Evolutionary conservation across 2,113 vertebrate genomes (phyloP), one percentile per base, ranked within the genome.

Genomic region (Apodemus speciosus): DNA sequence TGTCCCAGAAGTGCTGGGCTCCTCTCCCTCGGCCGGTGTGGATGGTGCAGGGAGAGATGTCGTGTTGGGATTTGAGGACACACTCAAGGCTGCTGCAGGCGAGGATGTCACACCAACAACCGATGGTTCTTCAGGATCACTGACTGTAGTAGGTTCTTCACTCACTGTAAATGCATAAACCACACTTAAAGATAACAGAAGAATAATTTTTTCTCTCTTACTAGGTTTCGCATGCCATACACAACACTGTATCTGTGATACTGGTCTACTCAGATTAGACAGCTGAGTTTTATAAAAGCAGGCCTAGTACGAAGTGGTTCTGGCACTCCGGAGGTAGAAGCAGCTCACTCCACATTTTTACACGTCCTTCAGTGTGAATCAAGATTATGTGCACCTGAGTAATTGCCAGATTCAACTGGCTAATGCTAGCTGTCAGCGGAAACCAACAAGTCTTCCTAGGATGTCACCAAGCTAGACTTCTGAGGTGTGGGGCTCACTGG

Each of bases 81-180:
- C 4, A 2, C 92, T 88, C 0, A 86, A 3, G 0, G 18, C 84
- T 0, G 23, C 76, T 0, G 72, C 68, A 38, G 91, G 46, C 0
- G 85, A 66, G 11, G 72, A 21, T 0, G 84, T 80, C 13, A 56
- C 88, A 38, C 95, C 97, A 1, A 94, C 95, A 51, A 96, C 89
- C 0, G 97, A 85, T 94, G 96, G 18, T 43, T 97, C 98, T 20
- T 98, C 98, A 0, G 46, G 68, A 77, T 99, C 98, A 1, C 95
- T 88, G 32, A 97, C 97, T 21, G 95, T 96, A 0, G 95, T 72
- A 18, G 97, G 32, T 0, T 99, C 99, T 0, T 98, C 98, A 11
- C 98, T 99, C 97, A 98, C 99, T 99, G 97, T 0, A 92, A 96
- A 93, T 43, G 89, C 58, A 97, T 11, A 97, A 79, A 93, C 58